Conservation (phyloP, 2,797 vertebrate genomes). For the Caiman crocodilus region DNA sequence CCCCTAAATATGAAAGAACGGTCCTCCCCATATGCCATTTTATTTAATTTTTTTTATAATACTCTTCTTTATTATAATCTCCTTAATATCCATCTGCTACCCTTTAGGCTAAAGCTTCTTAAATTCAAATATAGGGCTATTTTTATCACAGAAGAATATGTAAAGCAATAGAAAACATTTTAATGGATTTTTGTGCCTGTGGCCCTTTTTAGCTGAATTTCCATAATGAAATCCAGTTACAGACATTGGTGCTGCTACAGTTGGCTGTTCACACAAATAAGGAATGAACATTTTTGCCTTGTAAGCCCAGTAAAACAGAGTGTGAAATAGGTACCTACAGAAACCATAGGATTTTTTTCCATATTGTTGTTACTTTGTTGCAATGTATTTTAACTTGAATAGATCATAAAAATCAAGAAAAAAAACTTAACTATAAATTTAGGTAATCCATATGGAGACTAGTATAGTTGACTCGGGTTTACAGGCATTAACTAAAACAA, state of each 20-base stretch:
- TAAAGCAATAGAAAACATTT: slow-evolving; percentile 84
- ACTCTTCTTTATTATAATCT: slow-evolving; percentile 83
- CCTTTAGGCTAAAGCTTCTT: slow-evolving; percentile 83
- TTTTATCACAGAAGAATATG: slow-evolving; percentile 84
- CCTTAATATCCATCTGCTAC: slow-evolving; percentile 85
- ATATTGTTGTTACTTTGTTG: background rate
- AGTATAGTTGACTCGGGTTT: slow-evolving; percentile 8
- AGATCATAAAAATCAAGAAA: slow-evolving; percentile 30
- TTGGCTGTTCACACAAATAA: slow-evolving; percentile 75
- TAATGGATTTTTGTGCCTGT: slow-evolving; percentile 84
- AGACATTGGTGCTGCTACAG: slow-evolving; percentile 76
- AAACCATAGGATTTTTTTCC: background rate
- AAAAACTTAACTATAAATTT: slow-evolving; percentile 20
- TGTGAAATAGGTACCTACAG: slow-evolving; percentile 28
- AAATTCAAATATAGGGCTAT: slow-evolving; percentile 84
- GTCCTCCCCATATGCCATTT: background rate
- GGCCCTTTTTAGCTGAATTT: slow-evolving; percentile 79
- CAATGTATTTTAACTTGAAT: slow-evolving; percentile 36
- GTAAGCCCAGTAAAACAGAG: slow-evolving; percentile 50
- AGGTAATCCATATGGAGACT: slow-evolving; percentile 28
- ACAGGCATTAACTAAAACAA: slow-evolving; percentile 45
- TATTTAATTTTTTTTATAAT: slow-evolving; percentile 67
- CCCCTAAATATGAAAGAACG: slow-evolving; percentile 60
- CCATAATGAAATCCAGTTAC: slow-evolving; percentile 85
- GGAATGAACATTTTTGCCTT: slow-evolving; percentile 54